These are phyloP conservation scores for Desmophyllum pertusum DNA, from an alignment of 92 coral and sea anemone species.

Conservation along the genomic window DNA sequence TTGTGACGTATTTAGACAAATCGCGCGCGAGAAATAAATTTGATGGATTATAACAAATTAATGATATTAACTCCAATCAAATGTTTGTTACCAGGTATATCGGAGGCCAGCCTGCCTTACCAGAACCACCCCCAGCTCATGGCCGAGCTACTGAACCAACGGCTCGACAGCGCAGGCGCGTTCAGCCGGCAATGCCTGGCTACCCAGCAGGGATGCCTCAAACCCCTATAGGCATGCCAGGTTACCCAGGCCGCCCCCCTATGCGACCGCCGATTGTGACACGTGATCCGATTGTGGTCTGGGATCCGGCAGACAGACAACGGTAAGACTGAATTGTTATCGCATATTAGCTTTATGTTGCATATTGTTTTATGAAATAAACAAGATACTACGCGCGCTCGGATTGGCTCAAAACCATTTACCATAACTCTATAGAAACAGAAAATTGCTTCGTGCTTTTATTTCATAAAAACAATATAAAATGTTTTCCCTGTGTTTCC, in stretches of 20 bases:
- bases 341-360: too few species aligned
- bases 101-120: constrained; percentile 87
- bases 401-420: too few species aligned
- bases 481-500: too few species aligned
- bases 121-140: constrained; percentile 96
- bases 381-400: too few species aligned
- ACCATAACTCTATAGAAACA: too few species aligned
- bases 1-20: too few species aligned
- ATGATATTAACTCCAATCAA: background rate
- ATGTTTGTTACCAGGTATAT: constrained; percentile 49
- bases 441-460: too few species aligned
- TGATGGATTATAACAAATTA: too few species aligned
- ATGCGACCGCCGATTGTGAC: constrained; percentile 92
- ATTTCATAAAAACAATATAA: too few species aligned
- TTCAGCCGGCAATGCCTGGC: constrained; percentile 68
- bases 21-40: too few species aligned
- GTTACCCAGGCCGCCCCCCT: constrained; percentile 83
- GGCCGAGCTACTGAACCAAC: constrained; percentile 99
- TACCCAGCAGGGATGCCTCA: constrained; percentile 70
- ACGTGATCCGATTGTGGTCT: constrained; percentile 96
- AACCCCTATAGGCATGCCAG: constrained; percentile 68
- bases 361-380: too few species aligned
- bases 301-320: constrained; percentile 98
- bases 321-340: constrained; percentile 47
- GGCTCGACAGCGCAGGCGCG: constrained; percentile 90